Evolutionary conservation across 1,140 invertebrate species (phyloP), one percentile per base, ranked within the genome.

Genomic region (Nymphalis io): DNA sequence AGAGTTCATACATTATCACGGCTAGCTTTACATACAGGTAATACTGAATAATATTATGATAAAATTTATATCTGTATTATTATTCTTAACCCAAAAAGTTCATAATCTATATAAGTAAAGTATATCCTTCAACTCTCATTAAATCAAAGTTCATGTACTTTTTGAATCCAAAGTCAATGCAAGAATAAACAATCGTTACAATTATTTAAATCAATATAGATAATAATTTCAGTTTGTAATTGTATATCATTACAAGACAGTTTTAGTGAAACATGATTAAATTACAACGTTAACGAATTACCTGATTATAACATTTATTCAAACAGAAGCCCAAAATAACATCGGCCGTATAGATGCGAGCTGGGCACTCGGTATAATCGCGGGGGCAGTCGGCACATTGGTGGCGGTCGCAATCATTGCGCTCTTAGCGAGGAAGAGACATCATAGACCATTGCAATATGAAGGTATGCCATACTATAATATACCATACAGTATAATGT

Each of bases 11-110:
- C 88, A 2, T 68, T 88, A 48, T 84, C 89, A 40, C 76, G 86
- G 62, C 68, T 91, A 15, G 87, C 89, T n/a, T 79, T 90, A 42
- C 87, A 90, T 73, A 90, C 84, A 73, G 89, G 89, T 89, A 76
- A 39, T 59, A 70, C n/a, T n/a, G n/a, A n/a, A n/a, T n/a, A n/a
- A n/a, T n/a, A n/a, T n/a, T n/a, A n/a, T n/a, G n/a, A n/a, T 51
- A 55, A 8, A 44, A 44, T 13, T 4, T 44, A 44, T 44, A 11
- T 10, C 11, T 44, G 8, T 44, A 44, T 33, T 33, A 6, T 33
- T 33, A 33, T 33, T 33, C n/a, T n/a, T n/a, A n/a, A n/a, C n/a
- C n/a, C n/a, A n/a, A n/a, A n/a, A n/a, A n/a, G n/a, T n/a, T n/a
- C n/a, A n/a, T n/a, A n/a, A n/a, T n/a, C n/a, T n/a, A n/a, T n/a